These are phyloP conservation scores for Epizoanthus rinbou DNA, from an alignment of 92 coral and sea anemone species.

Conservation along the genomic window DNA sequence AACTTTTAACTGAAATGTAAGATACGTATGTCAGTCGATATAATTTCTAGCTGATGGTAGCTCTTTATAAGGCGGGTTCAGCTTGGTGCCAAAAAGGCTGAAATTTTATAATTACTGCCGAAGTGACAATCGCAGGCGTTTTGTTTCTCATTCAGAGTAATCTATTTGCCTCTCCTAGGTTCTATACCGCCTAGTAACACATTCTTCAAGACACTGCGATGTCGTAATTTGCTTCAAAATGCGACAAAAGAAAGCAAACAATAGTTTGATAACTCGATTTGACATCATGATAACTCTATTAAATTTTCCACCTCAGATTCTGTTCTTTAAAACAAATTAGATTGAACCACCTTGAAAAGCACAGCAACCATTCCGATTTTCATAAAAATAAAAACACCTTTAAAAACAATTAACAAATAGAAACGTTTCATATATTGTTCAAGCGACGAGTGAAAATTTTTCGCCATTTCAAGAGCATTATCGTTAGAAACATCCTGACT, in stretches of 20 bases:
- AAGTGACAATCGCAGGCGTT: no score
- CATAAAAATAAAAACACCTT: background rate
- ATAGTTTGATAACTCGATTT: conserved; percentile 8
- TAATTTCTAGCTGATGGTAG: no score
- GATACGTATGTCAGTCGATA: no score
- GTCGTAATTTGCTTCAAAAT: conserved; percentile 3
- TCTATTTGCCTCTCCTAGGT: no score
- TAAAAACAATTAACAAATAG: no score
- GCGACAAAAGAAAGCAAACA: conserved; percentile 20
- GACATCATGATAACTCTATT: background rate
- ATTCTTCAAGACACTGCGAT: background rate
- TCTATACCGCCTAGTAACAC: conserved; percentile 38
- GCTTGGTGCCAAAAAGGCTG: no score
- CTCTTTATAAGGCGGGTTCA: no score
- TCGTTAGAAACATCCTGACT: background rate
- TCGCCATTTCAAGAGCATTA: background rate
- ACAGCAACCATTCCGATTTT: background rate
- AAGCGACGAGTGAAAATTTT: background rate
- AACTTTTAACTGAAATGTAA: no score
- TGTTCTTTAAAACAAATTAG: background rate
- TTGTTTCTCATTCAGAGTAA: no score
- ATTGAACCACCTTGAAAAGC: background rate
- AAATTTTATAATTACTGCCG: no score
- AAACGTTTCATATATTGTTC: background rate
- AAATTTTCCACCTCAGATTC: background rate